Conservation (phyloP, 2,797 vertebrate genomes). For the Acrossocheilus fasciatus region DNA sequence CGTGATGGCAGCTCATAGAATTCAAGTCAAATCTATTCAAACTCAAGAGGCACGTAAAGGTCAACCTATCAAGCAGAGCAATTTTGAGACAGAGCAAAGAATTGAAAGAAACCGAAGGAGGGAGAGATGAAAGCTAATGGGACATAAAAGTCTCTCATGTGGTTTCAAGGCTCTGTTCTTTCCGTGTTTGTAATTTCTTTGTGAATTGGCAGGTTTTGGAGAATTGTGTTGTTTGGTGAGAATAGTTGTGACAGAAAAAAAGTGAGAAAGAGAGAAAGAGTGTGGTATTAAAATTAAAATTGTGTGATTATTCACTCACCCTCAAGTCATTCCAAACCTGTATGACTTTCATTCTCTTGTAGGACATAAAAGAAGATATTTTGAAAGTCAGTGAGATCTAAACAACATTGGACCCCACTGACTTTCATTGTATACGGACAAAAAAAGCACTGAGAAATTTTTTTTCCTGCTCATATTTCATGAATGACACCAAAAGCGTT, state of each 20-base stretch:
- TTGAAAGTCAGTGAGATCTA: background rate
- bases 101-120: background rate
- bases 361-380: background rate
- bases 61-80: constrained; percentile 56
- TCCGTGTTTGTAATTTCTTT: constrained; percentile 31
- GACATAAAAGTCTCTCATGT: constrained; percentile 36
- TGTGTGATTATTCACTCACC: background rate
- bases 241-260: constrained; percentile 3
- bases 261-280: background rate
- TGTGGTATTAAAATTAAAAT: background rate
- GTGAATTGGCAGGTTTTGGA: constrained; percentile 11
- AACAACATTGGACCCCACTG: background rate
- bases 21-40: constrained; percentile 61
- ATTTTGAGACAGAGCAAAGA: constrained; percentile 42
- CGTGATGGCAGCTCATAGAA: constrained; percentile 55
- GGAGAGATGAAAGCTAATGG: constrained; percentile 23
- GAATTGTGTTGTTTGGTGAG: background rate
- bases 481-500: background rate
- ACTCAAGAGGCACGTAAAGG: constrained; percentile 58
- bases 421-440: background rate
- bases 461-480: background rate
- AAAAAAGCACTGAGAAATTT: background rate
- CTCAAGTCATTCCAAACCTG: background rate
- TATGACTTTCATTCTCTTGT: background rate
- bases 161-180: constrained; percentile 11